Base-by-base conservation (phyloP, 1,140 invertebrate species). In the Zophobas atratus region DNA sequence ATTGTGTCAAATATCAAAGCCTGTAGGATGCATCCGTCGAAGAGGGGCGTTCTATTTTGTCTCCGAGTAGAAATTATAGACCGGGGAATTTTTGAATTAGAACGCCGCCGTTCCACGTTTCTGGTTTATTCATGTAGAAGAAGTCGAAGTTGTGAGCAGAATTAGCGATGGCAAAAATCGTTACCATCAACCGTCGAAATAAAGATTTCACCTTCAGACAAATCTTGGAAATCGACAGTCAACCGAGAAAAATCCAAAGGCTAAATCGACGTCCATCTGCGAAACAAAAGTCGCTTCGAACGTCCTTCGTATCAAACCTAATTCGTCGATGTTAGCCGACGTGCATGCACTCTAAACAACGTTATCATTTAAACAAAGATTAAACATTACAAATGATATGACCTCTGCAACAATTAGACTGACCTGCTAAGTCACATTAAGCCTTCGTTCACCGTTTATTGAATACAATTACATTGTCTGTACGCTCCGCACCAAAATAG, bases 321-420 rank as follows among this genome's bases (percentile, higher is more conserved):
- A 75, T 75, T 55, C 71, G 70, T 55, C 70, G n/a, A 67, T 43
- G 49, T 33, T 48, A 71, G 77, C 78, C 79, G 76, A 81, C 78
- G 76, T 77, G 81, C 76, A 77, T 80, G 71, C 78, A 81, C 77
- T 81, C 78, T 79, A 81, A 82, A 79, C 81, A 78, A 80, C 81
- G 79, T 80, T 79, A 81, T 80, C 78, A 76, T 81, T 82, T 81
- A 83, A 83, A 83, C 81, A 83, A 82, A 83, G 82, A 82, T 83
- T 82, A 83, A 83, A 82, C 79, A 81, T 82, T 81, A 83, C 81
- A 83, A 83, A 83, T 82, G 82, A 83, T 83, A 83, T 83, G 82
- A 83, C 82, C 82, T 83, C 81, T 83, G 81, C 77, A 82, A 80
- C 80, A 83, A 83, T 83, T 83, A 83, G 82, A 80, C 82, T 83